phyloP scores from a whole-genome alignment of 2,888 invertebrate genomes.

The Dendrolimus pini region DNA sequence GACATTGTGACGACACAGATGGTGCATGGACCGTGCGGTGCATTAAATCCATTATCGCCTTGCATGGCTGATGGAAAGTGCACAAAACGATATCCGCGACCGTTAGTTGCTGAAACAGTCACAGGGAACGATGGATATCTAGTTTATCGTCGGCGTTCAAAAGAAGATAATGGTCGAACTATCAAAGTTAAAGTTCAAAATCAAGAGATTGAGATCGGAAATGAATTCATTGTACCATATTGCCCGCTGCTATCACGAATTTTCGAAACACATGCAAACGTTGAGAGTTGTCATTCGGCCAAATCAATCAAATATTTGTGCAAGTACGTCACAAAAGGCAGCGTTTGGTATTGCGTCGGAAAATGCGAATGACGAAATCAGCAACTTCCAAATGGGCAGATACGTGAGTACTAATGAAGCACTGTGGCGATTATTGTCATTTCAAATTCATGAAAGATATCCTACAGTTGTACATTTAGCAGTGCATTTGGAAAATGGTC shows the following conservation, averaged over 20 bases:
- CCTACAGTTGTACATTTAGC: slow-evolving; percentile 14
- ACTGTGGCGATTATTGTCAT: slow-evolving; percentile 20
- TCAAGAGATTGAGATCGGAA: slow-evolving; percentile 15
- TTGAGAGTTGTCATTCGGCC: slow-evolving; percentile 18
- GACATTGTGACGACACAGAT: slow-evolving; percentile 37
- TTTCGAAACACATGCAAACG: slow-evolving; percentile 17
- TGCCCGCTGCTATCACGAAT: slow-evolving; percentile 15
- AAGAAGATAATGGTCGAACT: slow-evolving; percentile 16
- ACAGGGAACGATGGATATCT: slow-evolving; percentile 21
- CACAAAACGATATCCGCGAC: slow-evolving; percentile 18
- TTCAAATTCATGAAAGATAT: slow-evolving; percentile 17
- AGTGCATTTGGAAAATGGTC: slow-evolving; percentile 4
- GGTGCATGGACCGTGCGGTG: slow-evolving; percentile 50
- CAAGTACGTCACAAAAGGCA: slow-evolving; percentile 49
- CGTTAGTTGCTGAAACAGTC: slow-evolving; percentile 17
- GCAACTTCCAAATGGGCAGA: slow-evolving; percentile 20
- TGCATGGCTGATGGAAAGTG: slow-evolving; percentile 46
- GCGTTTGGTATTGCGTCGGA: slow-evolving; percentile 23
- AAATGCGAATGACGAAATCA: slow-evolving; percentile 24
- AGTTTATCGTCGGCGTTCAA: slow-evolving; percentile 18
- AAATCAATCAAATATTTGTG: slow-evolving; percentile 18
- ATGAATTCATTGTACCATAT: slow-evolving; percentile 18
- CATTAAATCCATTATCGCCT: slow-evolving; percentile 20
- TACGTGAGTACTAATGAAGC: slow-evolving; percentile 22
- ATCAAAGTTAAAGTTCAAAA: slow-evolving; percentile 15